These are phyloP conservation scores for Typhlichthys subterraneus DNA, from an alignment of 2,797 vertebrate genomes.

Conservation along the genomic window DNA sequence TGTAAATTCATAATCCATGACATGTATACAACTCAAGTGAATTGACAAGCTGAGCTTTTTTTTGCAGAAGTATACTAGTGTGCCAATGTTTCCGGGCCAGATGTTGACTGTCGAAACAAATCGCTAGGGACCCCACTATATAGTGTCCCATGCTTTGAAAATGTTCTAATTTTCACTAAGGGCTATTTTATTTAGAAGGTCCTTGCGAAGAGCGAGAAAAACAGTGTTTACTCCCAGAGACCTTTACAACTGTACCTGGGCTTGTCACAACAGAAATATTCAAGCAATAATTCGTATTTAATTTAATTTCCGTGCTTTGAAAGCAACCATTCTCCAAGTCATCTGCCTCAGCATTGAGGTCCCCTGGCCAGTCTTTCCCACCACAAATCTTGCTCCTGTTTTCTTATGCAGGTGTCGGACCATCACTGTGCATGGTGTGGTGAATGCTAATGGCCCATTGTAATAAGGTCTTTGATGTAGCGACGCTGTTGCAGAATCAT, in stretches of 20 bases:
- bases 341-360: slow-evolving; percentile 66
- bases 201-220: neutral
- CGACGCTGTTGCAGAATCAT: slow-evolving; percentile 78
- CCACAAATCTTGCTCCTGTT: slow-evolving; percentile 75
- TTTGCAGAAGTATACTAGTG: slow-evolving; percentile 4
- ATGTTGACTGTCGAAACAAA: slow-evolving; percentile 28
- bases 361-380: slow-evolving; percentile 44
- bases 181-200: too few relatives aligned
- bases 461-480: slow-evolving; percentile 82
- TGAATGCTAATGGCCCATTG: slow-evolving; percentile 82
- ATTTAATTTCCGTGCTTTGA: slow-evolving; percentile 66
- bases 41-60: slow-evolving; percentile 22
- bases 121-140: slow-evolving; percentile 1
- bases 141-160: too few relatives aligned
- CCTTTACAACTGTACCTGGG: neutral
- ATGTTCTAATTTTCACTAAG: too few relatives aligned
- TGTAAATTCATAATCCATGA: slow-evolving; percentile 60
- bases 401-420: slow-evolving; percentile 80
- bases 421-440: slow-evolving; percentile 75
- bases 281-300: slow-evolving; percentile 29
- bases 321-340: slow-evolving; percentile 46
- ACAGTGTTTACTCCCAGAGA: neutral
- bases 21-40: slow-evolving; percentile 47
- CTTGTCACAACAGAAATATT: slow-evolving; percentile 14
- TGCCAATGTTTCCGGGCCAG: slow-evolving; percentile 20